Base-by-base conservation (phyloP, 2,113 vertebrate genomes). In the Meriones unguiculatus region DNA sequence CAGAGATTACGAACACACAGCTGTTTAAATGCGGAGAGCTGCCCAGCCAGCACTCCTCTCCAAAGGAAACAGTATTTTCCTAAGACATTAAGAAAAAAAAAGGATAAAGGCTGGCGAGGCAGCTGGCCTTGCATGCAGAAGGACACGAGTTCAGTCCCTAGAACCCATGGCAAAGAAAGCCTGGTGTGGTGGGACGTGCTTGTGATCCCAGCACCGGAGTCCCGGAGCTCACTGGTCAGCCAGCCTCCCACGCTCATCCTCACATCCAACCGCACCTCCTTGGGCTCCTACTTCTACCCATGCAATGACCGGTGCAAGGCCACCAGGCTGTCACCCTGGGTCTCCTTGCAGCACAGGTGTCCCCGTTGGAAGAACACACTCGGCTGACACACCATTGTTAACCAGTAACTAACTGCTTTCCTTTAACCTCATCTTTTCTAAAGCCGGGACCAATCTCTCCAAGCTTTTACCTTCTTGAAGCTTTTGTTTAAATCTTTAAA, bases 381-480 rank as follows among this genome's bases (percentile, higher is more conserved):
- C 14, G 69, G 96, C 98, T 96, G 98, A 96, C 57, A 28, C 7
- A 2, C 97, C 95, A 98, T 98, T 98, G 98, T 99, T 96, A 98
- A 20, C 96, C 75, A 98, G 97, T 98, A 98, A 99, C 98, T 98
- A 98, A 99, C 98, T 98, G 98, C 98, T 98, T 98, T 97, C 96
- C 97, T 96, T 95, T 76, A 94, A 95, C 97, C 97, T 98, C 97
- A 84, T 97, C 98, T 97, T 97, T 95, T 77, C 76, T 97, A 97
- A 98, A 97, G 97, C 97, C 97, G 96, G 85, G 70, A 93, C 98
- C 98, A 98, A 97, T 97, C 98, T 98, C 98, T 98, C 98, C 93
- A 97, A 94, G 97, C 97, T 96, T 95, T 98, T 96, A 93, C 97
- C 95, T 98, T 98, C 98, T 97, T 95, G 97, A 97, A 90, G 96